Conservation (phyloP, 2,113 vertebrate species). For the Amia ocellicauda region DNA sequence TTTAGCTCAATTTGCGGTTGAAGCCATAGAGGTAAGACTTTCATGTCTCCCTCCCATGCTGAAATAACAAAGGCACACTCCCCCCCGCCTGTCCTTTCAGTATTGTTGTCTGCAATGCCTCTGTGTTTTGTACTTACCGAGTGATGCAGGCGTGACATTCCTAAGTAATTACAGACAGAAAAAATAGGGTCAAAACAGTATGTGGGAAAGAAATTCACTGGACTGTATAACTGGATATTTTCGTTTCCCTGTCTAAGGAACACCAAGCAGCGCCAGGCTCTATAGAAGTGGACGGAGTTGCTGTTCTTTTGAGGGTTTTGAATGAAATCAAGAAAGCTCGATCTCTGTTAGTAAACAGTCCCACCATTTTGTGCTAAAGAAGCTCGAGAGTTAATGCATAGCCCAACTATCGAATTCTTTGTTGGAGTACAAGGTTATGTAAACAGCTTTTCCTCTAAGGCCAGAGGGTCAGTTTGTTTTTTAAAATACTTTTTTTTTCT, state of each 20-base stretch:
- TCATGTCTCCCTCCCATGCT: neutral
- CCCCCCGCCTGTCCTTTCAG: neutral
- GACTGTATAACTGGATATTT: neutral
- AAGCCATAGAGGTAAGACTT: neutral
- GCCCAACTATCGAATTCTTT: conserved; percentile 16
- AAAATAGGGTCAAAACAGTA: neutral
- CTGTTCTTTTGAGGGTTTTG: neutral
- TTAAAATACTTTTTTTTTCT: neutral
- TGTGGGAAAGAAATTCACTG: neutral
- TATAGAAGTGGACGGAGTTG: neutral
- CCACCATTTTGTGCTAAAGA: neutral
- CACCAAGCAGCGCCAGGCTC: neutral
- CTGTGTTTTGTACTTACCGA: neutral
- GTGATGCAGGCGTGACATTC: neutral
- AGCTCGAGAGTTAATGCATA: conserved; percentile 3
- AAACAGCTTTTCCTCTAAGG: neutral
- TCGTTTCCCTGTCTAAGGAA: neutral
- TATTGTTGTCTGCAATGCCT: neutral
- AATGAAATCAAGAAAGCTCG: neutral
- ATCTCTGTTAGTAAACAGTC: neutral
- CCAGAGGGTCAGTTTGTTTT: neutral
- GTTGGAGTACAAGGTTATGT: conserved; percentile 10
- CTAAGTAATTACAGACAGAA: neutral
- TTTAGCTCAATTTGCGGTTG: neutral
- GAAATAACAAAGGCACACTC: neutral